Base-by-base conservation (phyloP, 2,797 vertebrate species). In the Pseudopleuronectes americanus region DNA sequence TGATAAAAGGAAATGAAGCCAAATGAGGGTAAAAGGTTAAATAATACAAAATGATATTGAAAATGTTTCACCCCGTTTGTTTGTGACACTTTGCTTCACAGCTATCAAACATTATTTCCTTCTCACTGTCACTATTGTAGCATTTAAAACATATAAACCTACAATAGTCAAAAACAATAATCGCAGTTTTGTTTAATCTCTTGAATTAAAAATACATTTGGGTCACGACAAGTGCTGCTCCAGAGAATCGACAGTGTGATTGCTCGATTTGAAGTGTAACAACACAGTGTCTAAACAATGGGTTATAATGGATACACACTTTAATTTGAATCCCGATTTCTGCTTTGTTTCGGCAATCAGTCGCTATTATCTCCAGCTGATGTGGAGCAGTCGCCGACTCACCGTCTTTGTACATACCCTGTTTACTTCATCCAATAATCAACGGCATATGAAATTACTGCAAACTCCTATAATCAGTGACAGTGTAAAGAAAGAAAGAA, bases 341-440 rank as follows among this genome's bases (percentile, higher is more conserved):
- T 23, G n/a, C 33, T 71, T 69, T 10, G 55, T 68, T 22, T 57
- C 19, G 36, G 61, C 57, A 87, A 89, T 90, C 83, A 87, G 63
- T 17, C 19, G 63, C 47, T 48, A 74, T 84, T 80, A 70, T 69
- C 64, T 51, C 60, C 63, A 55, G 63, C 45, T 49, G 77, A 60
- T 76, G 68, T 84, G 60, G 23, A 61, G 28, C 58, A 51, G 64
- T 38, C 49, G 24, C 31, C 68, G 57, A 28, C 55, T 64, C 43
- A 26, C 26, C 52, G 43, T 38, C 36, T 38, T 10, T 13, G 36
- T 31, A 31, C 7, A 31, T 8, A 31, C 6, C 7, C 28, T 31
- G 28, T 31, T 31, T 31, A 38, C 69, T 78, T 74, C 49, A 22
- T 59, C 28, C 10, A 28, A 2, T 59, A n/a, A 2, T 57, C 10